These are phyloP conservation scores for Talpa occidentalis DNA, from an alignment of 2,113 vertebrate species.

Conservation along the genomic window DNA sequence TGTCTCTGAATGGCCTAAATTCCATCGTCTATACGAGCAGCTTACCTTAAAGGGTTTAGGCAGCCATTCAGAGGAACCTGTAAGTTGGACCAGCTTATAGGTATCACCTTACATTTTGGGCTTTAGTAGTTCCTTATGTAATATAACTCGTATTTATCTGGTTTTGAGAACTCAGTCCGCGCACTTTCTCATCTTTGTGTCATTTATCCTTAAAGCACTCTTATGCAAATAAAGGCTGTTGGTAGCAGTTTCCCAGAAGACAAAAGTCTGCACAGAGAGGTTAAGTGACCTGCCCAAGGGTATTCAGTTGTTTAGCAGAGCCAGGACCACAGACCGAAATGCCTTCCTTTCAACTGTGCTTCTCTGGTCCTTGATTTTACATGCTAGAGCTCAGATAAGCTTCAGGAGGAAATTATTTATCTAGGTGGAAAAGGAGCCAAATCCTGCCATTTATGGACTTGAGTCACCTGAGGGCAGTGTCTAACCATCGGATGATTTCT, in stretches of 20 bases:
- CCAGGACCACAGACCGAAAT: background rate
- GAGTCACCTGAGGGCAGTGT: background rate
- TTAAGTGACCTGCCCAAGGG: background rate
- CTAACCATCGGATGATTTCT: background rate
- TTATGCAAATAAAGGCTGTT: conserved; percentile 11
- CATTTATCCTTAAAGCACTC: background rate
- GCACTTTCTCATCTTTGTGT: conserved; percentile 28
- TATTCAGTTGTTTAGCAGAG: conserved; percentile 38
- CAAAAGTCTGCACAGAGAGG: background rate
- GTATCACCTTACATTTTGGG: conserved; percentile 14
- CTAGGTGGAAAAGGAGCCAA: background rate
- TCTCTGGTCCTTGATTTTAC: background rate
- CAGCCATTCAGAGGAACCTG: background rate
- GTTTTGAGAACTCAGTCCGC: conserved; percentile 11
- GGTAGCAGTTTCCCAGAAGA: background rate
- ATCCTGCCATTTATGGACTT: background rate
- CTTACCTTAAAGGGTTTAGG: background rate
- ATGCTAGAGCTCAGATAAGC: background rate
- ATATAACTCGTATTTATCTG: conserved; percentile 32
- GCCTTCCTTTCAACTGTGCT: background rate
- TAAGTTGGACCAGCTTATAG: background rate
- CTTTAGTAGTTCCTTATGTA: conserved; percentile 6
- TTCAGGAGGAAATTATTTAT: background rate
- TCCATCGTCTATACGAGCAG: background rate
- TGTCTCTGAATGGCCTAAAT: background rate